Evolutionary conservation across 2,797 vertebrate species (phyloP).

Genomic region (Parambassis ranga): DNA sequence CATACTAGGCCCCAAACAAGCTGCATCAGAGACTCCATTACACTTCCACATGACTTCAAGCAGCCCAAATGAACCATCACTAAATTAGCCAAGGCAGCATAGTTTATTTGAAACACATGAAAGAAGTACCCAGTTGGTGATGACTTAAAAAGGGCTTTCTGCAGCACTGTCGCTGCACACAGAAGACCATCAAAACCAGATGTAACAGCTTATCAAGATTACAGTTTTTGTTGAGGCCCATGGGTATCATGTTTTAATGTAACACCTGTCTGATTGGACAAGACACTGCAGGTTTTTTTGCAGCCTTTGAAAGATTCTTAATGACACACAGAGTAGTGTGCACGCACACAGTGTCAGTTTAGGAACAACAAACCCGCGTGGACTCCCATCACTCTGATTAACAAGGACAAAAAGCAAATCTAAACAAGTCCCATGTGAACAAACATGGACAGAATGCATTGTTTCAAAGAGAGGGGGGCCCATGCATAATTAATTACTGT

Average conservation of each 20-base stretch:
- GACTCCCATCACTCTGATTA: slow-evolving; percentile 33
- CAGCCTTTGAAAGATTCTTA: background rate
- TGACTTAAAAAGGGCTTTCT: background rate
- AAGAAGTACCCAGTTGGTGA: background rate
- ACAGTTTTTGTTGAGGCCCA: background rate
- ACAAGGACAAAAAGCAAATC: slow-evolving; percentile 43
- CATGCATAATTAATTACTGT: slow-evolving; percentile 50
- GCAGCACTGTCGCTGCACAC: background rate
- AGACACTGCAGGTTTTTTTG: background rate
- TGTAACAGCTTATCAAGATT: background rate
- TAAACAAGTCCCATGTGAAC: slow-evolving; percentile 36
- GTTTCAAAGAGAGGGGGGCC: slow-evolving; percentile 43
- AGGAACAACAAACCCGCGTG: slow-evolving; percentile 25
- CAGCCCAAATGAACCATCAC: background rate
- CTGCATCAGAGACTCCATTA: no score
- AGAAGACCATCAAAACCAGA: background rate
- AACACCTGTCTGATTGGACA: background rate
- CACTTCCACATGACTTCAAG: no score
- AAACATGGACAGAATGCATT: slow-evolving; percentile 39
- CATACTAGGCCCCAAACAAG: no score
- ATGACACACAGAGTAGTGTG: background rate
- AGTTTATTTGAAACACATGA: background rate
- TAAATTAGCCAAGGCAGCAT: background rate
- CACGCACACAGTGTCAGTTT: background rate
- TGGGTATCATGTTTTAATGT: background rate